These are phyloP conservation scores for Nerophis lumbriciformis DNA, from an alignment of 2,113 vertebrate genomes.

Conservation along the genomic window DNA sequence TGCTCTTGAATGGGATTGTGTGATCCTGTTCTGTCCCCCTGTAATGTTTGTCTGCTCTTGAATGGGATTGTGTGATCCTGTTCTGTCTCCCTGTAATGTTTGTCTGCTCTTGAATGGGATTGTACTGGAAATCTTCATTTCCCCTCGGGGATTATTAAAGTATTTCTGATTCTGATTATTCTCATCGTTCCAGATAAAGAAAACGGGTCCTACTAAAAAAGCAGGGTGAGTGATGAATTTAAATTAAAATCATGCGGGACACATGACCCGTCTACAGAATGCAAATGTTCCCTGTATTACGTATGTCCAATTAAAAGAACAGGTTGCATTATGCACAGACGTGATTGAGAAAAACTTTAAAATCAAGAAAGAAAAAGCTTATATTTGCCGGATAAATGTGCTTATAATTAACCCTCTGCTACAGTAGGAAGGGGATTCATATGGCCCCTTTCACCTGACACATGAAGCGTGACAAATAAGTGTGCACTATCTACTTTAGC, in stretches of 20 bases:
- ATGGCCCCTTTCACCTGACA: too few species aligned
- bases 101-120: too few species aligned
- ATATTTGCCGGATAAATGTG: background rate
- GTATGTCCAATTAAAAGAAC: background rate
- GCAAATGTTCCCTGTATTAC: background rate
- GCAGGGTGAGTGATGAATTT: background rate
- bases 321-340: background rate
- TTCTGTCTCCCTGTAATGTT: too few species aligned
- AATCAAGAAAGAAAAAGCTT: background rate
- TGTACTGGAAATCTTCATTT: too few species aligned
- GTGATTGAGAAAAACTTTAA: too few species aligned
- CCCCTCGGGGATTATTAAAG: too few species aligned
- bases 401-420: constrained; percentile 9
- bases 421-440: background rate
- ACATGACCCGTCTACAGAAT: background rate
- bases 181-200: background rate
- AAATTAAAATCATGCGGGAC: background rate
- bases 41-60: too few species aligned
- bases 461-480: too few species aligned
- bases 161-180: background rate
- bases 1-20: too few species aligned
- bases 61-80: too few species aligned
- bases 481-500: too few species aligned
- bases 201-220: background rate
- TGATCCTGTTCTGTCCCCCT: too few species aligned